Evolutionary conservation across 2,888 invertebrate genomes (phyloP).

Genomic region (Drepana falcataria): DNA sequence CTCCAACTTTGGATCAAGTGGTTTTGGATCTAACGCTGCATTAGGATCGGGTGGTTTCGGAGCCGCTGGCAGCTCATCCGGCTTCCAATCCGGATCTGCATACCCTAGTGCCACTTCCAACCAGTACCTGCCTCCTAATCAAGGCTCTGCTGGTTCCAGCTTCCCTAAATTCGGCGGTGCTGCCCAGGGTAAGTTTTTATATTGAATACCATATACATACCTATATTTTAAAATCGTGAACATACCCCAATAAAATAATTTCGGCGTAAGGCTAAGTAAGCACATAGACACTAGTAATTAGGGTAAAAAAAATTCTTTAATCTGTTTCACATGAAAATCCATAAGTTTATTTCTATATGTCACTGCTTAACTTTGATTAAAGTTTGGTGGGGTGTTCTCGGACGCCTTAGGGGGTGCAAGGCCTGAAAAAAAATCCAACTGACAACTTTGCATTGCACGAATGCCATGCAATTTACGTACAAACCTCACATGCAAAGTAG

Average conservation of each 20-base stretch:
- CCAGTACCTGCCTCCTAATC: constrained; percentile 64
- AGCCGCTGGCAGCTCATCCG: constrained; percentile 14
- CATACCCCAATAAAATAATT: neutral
- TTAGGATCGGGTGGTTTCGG: constrained; percentile 23
- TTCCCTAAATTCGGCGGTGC: constrained; percentile 22
- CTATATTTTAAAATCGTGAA: neutral
- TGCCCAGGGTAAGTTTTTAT: constrained; percentile 14
- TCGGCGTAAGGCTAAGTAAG: too few species aligned
- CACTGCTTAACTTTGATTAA: too few species aligned
- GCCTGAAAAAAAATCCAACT: too few species aligned
- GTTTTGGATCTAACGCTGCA: constrained; percentile 16
- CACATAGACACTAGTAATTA: too few species aligned
- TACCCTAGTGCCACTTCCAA: constrained; percentile 52
- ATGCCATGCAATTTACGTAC: too few species aligned
- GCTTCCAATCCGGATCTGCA: constrained; percentile 18
- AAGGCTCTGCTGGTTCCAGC: constrained; percentile 37
- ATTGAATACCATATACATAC: neutral
- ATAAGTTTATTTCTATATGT: too few species aligned
- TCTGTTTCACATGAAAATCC: too few species aligned
- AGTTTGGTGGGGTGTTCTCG: too few species aligned
- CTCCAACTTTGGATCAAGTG: constrained; percentile 9
- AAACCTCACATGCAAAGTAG: too few species aligned
- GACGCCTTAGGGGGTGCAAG: too few species aligned
- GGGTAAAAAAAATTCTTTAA: too few species aligned
- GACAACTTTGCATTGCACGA: too few species aligned